Base-by-base conservation (phyloP, 2,888 invertebrate genomes). In the Pardosa pseudoannulata region DNA sequence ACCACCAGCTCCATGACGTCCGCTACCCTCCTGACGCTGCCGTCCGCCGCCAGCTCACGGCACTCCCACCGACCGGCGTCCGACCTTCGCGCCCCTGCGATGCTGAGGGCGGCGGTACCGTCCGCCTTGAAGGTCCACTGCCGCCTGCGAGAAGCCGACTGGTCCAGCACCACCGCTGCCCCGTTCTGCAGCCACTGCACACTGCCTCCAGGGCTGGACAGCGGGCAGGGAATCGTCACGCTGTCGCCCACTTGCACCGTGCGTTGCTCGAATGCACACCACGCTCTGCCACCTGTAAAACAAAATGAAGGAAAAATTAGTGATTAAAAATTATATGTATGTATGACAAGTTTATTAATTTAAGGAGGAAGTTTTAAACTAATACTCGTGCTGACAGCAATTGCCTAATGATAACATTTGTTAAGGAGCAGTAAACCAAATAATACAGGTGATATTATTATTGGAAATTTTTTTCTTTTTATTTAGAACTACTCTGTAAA, bases 51-150 rank as follows among this genome's bases (percentile, higher is more conserved):
- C n/a, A 89, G 62, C 64, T 90, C 89, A 83, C 90, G 88, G 70
- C 90, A 90, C 67, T 90, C 90, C 90, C 90, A 90, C 5, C 88
- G 73, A 0, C 90, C 90, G 19, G 89, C 90, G 79, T 90, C 90
- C 19, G 83, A 72, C n/a, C 78, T 70, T 1, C 88, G 85, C 6
- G 88, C 89, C 3, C 87, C 79, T 9, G 72, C 78, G 67, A 90
- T 89, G 75, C 89, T 88, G 27, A 89, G 72, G 1, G 89, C 78
- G 0, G 89, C 89, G 16, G 81, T 79, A 0, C 90, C 90, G 46
- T 89, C 89, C n/a, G 88, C 85, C 0, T 87, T 76, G 36, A 90
- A 85, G 72, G 89, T 88, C 89, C 89, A 89, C 31, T 88, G 88
- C 19, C 89, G 80, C 46, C 89, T 72, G 23, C 88, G 80, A 23